Conservation (phyloP, 2,888 invertebrate genomes). For the Rhamnusium bicolor region DNA sequence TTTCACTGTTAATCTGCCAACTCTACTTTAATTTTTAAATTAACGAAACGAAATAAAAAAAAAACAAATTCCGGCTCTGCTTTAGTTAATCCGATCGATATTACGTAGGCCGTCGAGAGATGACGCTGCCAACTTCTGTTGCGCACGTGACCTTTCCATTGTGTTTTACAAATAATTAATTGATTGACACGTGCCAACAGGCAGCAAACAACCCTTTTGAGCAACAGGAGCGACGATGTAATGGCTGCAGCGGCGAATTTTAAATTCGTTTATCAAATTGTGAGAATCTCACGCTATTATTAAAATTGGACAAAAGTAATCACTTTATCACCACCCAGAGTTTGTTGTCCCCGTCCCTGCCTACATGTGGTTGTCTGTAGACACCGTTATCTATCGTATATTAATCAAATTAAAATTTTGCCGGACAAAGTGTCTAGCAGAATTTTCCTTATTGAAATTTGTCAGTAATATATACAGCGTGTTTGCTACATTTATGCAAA, state of each 20-base stretch:
- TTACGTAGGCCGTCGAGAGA: slow-evolving; percentile 49
- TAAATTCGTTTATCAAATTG: not conserved
- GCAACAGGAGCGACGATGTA: not conserved
- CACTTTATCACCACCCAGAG: no score
- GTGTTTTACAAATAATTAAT: slow-evolving; percentile 35
- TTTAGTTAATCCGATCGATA: slow-evolving; percentile 46
- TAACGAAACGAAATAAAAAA: not conserved
- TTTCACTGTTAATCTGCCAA: not conserved
- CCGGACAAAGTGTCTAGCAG: no score
- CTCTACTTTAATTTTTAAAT: not conserved
- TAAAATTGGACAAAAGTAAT: no score
- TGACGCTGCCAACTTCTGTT: slow-evolving; percentile 48
- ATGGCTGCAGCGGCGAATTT: not conserved
- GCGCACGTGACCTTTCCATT: slow-evolving; percentile 37
- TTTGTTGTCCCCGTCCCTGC: no score
- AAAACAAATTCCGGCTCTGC: slow-evolving; percentile 11
- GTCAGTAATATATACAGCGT: no score
- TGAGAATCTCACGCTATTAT: no score
- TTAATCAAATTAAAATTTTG: no score
- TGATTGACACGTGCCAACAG: slow-evolving; percentile 40
- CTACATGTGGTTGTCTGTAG: no score
- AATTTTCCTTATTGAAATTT: no score
- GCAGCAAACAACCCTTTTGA: slow-evolving; percentile 8
- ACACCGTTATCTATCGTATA: no score
- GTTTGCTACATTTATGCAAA: no score